A percentile compares a stretch with the other conserved stretches of the same genome.
Evolutionary conservation across 1,140 invertebrate species (phyloP).

Genomic region (Cotesia chilonis): DNA sequence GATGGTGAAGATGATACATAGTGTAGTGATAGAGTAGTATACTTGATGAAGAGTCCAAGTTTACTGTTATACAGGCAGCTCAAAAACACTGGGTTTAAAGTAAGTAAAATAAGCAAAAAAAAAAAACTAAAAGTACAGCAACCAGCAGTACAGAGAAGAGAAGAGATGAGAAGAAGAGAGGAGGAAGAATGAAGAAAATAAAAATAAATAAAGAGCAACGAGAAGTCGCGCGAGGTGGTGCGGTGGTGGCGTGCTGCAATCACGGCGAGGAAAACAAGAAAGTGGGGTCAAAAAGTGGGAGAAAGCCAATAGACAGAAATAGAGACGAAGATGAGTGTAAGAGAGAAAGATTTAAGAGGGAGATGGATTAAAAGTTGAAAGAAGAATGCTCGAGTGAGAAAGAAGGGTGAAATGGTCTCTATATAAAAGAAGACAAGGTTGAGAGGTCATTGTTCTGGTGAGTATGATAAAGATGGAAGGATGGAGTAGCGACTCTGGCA

Average conservation of each 20-base stretch:
- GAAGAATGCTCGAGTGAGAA: slow-evolving; percentile 6
- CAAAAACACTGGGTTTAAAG: slow-evolving; percentile 33
- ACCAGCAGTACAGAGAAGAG: slow-evolving; percentile 4
- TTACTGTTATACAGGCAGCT: slow-evolving; percentile 32
- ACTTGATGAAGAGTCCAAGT: slow-evolving; percentile 15
- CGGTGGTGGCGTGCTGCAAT: slow-evolving; percentile 12
- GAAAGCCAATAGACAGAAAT: background rate
- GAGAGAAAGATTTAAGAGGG: background rate
- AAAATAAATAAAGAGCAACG: slow-evolving; percentile 28
- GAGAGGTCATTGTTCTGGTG: slow-evolving; percentile 47
- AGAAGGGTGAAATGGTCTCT: slow-evolving; percentile 32
- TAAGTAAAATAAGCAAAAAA: background rate
- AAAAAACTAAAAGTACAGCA: slow-evolving; percentile 23
- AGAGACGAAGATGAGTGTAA: background rate
- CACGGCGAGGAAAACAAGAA: slow-evolving; percentile 3
- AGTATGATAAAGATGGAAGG: slow-evolving; percentile 25
- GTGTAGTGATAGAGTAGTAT: background rate
- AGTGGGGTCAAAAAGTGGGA: background rate
- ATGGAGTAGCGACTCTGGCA: slow-evolving; percentile 40
- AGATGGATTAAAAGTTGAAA: slow-evolving; percentile 12
- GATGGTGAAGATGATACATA: background rate
- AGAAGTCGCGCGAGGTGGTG: slow-evolving; percentile 36
- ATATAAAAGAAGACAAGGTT: slow-evolving; percentile 48
- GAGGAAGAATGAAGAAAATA: background rate
- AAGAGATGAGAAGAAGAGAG: background rate